A percentile compares a stretch with the other conserved stretches of the same genome.
Evolutionary conservation across 2,113 vertebrate species (phyloP).

Genomic region (Neotragus moschatus): DNA sequence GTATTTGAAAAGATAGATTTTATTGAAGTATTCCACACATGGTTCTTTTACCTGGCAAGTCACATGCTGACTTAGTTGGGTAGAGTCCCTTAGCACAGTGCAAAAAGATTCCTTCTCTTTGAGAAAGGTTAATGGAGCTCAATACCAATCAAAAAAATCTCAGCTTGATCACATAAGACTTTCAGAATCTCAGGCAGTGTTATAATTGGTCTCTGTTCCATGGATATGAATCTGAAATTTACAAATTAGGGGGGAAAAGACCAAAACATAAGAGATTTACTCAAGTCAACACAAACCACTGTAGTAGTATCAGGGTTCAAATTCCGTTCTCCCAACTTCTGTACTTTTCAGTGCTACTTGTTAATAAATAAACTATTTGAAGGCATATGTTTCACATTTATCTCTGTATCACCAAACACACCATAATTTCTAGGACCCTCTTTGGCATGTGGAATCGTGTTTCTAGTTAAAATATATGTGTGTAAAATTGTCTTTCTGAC

Average conservation of each 20-base stretch:
- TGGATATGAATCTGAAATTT: neutral
- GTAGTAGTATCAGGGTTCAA: neutral
- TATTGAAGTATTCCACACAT: neutral
- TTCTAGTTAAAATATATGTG: neutral
- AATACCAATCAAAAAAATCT: neutral
- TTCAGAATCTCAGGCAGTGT: neutral
- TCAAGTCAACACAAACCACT: neutral
- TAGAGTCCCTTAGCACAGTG: neutral
- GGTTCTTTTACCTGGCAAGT: neutral
- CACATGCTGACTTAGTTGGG: neutral
- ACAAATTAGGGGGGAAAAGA: neutral
- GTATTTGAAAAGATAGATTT: neutral
- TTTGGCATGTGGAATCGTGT: neutral
- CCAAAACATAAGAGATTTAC: neutral
- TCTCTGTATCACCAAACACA: neutral
- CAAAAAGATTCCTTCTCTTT: neutral
- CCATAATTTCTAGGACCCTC: neutral
- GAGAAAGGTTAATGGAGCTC: neutral
- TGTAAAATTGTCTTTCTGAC: neutral
- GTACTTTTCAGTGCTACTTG: neutral
- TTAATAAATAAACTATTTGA: neutral
- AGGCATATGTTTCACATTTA: neutral
- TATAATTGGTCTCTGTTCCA: neutral
- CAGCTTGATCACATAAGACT: neutral
- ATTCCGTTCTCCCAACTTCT: neutral